Conservation (phyloP, 2,113 vertebrate genomes). For the Tyto alba region DNA sequence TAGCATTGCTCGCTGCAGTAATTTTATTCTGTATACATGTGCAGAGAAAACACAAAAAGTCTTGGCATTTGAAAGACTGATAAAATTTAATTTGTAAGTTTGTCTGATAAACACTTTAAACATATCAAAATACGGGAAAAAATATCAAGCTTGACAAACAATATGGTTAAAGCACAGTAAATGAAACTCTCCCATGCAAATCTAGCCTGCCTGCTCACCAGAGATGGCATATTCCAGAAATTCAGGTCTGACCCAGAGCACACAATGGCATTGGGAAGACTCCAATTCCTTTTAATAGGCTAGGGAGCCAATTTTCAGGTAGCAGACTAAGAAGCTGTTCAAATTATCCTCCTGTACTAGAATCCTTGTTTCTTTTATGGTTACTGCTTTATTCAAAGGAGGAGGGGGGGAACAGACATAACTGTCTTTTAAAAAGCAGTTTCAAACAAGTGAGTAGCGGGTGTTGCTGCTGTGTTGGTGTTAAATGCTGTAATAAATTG, state of each 20-base stretch:
- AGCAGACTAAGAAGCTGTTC: neutral
- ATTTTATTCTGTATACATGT: constrained; percentile 25
- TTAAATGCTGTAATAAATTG: constrained; percentile 27
- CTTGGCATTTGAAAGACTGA: constrained; percentile 61
- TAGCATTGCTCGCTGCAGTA: neutral
- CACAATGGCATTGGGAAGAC: neutral
- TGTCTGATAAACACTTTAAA: constrained; percentile 49
- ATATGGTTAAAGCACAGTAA: neutral
- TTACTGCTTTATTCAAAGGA: neutral
- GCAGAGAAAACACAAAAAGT: constrained; percentile 40
- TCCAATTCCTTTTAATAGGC: neutral
- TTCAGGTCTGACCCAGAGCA: neutral
- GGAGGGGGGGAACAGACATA: neutral
- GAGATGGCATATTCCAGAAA: neutral
- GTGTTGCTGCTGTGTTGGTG: neutral
- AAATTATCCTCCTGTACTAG: neutral
- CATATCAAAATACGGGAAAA: neutral
- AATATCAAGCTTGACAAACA: neutral
- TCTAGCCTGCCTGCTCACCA: neutral
- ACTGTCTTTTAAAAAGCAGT: neutral
- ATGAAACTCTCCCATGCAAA: neutral
- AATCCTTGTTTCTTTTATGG: neutral
- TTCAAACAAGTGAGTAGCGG: neutral
- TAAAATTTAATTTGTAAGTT: constrained; percentile 63
- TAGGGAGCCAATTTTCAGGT: neutral